Conservation (phyloP, 1,140 invertebrate species). For the Anoplolepis gracilipes region DNA sequence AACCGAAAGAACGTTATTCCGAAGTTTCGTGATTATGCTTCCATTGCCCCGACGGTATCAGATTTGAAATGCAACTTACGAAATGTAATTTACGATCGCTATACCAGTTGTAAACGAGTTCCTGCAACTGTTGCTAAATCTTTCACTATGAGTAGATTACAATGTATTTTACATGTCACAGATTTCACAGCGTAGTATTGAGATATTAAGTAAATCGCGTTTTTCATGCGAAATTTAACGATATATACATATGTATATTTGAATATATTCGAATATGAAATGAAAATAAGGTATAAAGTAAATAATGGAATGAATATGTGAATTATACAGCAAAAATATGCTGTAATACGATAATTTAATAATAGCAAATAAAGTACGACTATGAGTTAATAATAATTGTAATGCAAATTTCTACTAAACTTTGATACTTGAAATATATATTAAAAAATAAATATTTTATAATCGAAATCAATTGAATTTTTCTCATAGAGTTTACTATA, state of each 20-base stretch:
- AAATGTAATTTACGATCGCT: constrained; percentile 49
- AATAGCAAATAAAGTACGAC: background rate
- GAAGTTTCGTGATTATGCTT: constrained; percentile 55
- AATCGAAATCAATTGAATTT: background rate
- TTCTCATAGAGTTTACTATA: background rate
- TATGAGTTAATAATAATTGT: background rate
- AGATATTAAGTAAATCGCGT: constrained; percentile 11
- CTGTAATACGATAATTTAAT: background rate
- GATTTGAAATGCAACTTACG: constrained; percentile 57
- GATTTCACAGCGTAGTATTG: constrained; percentile 12
- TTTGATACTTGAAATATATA: background rate
- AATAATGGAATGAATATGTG: background rate
- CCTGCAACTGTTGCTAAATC: constrained; percentile 16
- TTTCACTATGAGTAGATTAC: constrained; percentile 17
- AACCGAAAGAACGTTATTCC: background rate
- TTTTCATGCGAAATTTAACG: constrained; percentile 34
- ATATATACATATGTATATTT: background rate
- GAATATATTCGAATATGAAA: background rate
- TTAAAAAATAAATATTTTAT: constrained; percentile 7
- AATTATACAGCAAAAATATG: background rate
- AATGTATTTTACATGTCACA: constrained; percentile 31
- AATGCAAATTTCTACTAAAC: background rate
- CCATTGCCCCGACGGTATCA: constrained; percentile 47
- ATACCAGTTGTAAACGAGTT: constrained; percentile 47
- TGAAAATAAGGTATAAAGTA: background rate